Base-by-base conservation (phyloP, 1,140 invertebrate genomes). In the Grapholita molesta region DNA sequence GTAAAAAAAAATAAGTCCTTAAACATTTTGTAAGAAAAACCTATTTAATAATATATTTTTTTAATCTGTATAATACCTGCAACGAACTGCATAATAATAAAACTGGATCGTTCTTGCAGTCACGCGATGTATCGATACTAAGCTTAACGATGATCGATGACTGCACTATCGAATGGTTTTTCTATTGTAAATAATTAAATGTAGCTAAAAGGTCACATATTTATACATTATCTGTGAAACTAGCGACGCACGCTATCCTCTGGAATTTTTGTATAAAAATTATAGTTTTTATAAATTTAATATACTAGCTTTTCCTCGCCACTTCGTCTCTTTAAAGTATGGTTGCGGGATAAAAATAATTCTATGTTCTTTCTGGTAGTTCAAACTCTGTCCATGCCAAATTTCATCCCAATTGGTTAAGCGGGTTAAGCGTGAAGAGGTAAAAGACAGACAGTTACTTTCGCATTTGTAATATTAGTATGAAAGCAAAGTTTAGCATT, bases 121-220 rank as follows among this genome's bases (percentile, higher is more conserved):
- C 66, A 68, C 66, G 66, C 66, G 52, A 68, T 57, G 7, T 57
- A 55, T 68, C 66, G 66, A 68, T 68, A 68, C 66, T 32, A 52
- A 24, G 15, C 9, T 15, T 68, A 68, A 68, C 35, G 32, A 68
- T 57, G 66, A 68, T 57, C 48, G 48, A 68, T 67, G 65, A 52
- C 24, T 18, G 38, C 24, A 33, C 12, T 33, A 38, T 48, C 24
- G 32, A 52, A 67, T 61, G 8, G 55, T 30, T 15, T 32, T 32
- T 30, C 24, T 61, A 30, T 61, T 7, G 1, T 24, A 55, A 42
- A 42, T 30, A 30, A 30, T 38, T 48, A 48, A 21, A 21, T 21
- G 18, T 48, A 8, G n/a, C 7, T 21, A 21, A 48, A 48, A 48
- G 42, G 42, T 48, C 18, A 21, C 42, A 48, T 21, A 21, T 48